Evolutionary conservation across 1,140 invertebrate species (phyloP).

Genomic region (Bombyx mandarina): DNA sequence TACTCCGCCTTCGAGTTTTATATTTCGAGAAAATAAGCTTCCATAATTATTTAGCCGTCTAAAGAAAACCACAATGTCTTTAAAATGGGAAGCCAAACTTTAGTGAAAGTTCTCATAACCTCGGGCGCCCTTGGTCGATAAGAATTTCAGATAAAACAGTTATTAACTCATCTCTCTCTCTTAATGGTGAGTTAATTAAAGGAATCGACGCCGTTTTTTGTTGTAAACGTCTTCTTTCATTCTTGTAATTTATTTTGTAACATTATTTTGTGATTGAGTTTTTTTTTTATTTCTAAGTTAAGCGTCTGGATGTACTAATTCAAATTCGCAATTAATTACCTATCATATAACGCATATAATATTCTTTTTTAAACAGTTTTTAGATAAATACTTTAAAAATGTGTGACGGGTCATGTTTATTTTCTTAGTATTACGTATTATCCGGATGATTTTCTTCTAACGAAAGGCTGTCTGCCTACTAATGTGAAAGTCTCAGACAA

Average conservation of each 20-base stretch:
- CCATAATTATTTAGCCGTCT: conserved; percentile 3
- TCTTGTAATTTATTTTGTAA: no score
- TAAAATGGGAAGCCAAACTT: conserved; percentile 19
- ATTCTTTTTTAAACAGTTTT: no score
- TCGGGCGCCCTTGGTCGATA: no score
- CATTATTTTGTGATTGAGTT: no score
- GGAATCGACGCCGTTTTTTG: conserved; percentile 3
- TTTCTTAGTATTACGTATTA: conserved; percentile 1
- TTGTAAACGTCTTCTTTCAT: conserved; percentile 3
- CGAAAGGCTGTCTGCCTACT: conserved; percentile 23
- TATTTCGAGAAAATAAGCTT: no score
- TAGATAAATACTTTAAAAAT: no score
- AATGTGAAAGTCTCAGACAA: conserved; percentile 49
- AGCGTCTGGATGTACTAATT: no score
- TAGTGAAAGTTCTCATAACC: conserved; percentile 20
- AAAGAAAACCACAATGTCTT: conserved; percentile 21
- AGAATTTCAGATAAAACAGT: conserved; percentile 4
- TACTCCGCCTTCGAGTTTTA: no score
- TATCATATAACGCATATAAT: no score
- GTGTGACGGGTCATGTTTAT: no score
- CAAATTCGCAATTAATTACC: no score
- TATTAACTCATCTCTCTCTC: conserved; percentile 6
- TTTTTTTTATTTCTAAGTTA: no score
- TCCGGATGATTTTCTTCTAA: conserved; percentile 25
- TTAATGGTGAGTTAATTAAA: conserved; percentile 8